Base-by-base conservation (phyloP, 2,797 vertebrate genomes). In the Falco novaeseelandiae region DNA sequence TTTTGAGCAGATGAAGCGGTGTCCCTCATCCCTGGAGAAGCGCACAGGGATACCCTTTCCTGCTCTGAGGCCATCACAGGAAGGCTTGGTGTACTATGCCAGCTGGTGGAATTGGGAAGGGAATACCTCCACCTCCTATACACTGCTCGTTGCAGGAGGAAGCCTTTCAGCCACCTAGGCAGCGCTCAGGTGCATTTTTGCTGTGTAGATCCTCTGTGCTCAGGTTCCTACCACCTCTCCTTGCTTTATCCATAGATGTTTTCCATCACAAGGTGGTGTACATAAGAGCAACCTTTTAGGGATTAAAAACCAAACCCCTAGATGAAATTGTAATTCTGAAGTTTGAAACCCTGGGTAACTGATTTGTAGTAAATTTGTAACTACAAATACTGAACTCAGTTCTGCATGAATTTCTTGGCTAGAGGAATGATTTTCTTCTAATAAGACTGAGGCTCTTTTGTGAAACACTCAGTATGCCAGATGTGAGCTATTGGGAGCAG, bases 401-500 rank as follows among this genome's bases (percentile, higher is more conserved):
- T 84, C 44, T 84, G 62, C 46, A 2, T 46, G 42, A 79, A 63
- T 72, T 71, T 87, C 74, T 93, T 86, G 88, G 66, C 78, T 88
- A 54, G 71, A 89, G 36, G 85, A 89, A 36, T 79, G 14, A 65
- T 89, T 96, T 90, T 71, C 48, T 90, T 89, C 9, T 1, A 70
- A 57, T 5, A 70, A 58, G 36, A n/a, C 4, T 73, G 88, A 80
- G 51, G 54, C 69, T 90, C 42, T 92, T 90, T 90, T 4, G 1
- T 74, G 40, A 40, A 87, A 36, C 12, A 22, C 70, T 54, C 32
- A 3, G 4, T 26, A 3, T 80, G 70, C 91, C 94, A 96, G 96
- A 96, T 95, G 95, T 95, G 87, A 87, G 62, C 93, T 89, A 71
- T 87, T 92, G 81, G 70, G 83, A 96, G 94, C 95, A 96, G 91